Evolutionary conservation across 2,888 invertebrate genomes (phyloP), one percentile per base, ranked within the genome.

Genomic region (Phaonia tiefii): DNA sequence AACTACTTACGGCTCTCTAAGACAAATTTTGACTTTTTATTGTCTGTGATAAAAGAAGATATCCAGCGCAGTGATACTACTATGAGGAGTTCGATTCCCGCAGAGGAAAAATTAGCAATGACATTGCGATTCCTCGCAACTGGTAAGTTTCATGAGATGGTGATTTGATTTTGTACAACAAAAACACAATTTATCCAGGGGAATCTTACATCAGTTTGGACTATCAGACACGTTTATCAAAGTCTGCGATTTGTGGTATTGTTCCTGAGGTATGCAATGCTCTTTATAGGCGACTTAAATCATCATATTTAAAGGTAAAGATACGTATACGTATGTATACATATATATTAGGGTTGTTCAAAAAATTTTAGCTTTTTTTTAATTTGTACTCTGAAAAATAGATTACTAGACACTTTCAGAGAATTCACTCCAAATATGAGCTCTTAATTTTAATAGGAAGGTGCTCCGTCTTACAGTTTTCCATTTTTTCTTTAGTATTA

Each of bases 181-280:
- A 20, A 22, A 5, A 20, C 8, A 54, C 2, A 54, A 17, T 7
- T 54, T 54, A 22, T 54, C 4, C 54, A 63, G 63, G 63, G 42
- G 63, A 63, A 37, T 31, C 63, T 15, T 63, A 31, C 20, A 8
- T 26, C 11, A 63, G 63, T 63, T 63, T 63, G 37, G 37, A 63
- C n/a, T 63, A 31, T 17, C 63, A 63, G 11, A 63, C 63, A 15
- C 63, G 63, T 26, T 15, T 63, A 7, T 63, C 63, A 37, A 63
- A 31, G 10, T 15, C 63, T 26, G n/a, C 37, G 5, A 63, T 63
- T 39, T 39, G 37, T 37, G 8, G 17, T 15, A 31, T 63, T 17
- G 37, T 63, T 15, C 63, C 63, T 5, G 15, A 37, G 20, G 37
- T 63, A 15, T 63, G 63, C 37, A 20, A 63, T 26, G 31, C 63